Evolutionary conservation across 2,888 invertebrate species (phyloP), one percentile per base, ranked within the genome.

Genomic region (Parasteatoda lunata): DNA sequence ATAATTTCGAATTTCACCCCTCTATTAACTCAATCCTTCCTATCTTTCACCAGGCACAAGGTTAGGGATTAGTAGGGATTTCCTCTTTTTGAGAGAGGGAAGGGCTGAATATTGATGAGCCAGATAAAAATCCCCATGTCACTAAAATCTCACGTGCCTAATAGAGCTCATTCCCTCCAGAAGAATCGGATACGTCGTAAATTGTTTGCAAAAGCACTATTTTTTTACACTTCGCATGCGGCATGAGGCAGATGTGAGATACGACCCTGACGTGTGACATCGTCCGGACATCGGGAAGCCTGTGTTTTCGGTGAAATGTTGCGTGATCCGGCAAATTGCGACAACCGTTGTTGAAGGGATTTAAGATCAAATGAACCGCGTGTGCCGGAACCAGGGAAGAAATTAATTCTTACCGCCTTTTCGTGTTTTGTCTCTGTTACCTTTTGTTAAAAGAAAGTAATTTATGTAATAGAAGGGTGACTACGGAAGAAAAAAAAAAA

Each of bases 341-440:
- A 30, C 77, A 77, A 76, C 68, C 64, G 77, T 69, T 80, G 70
- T 72, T 49, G 52, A 45, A 66, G 30, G 65, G 73, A 54, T 54
- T 52, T 52, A 45, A 54, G 54, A 80, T 72, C 72, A 80, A 80
- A 80, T 80, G 80, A n/a, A 59, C 59, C 59, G 59, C 59, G 59
- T 59, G 59, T 6, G 59, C 59, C 59, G 59, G 59, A 59, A 59
- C 59, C 59, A n/a, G 9, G 9, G 59, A 13, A 59, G n/a, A 59
- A 59, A 59, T 59, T 59, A 59, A 59, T 59, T 59, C 59, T 59
- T 59, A 59, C 7, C 59, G 59, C 30, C 30, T 7, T 59, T 59
- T 59, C 59, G 59, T 59, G 59, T 7, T 59, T n/a, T 59, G 59
- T 59, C 59, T 59, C n/a, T 59, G 59, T 59, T 59, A 59, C 8